These are phyloP conservation scores for Tachuris rubrigastra DNA, from an alignment of 2,113 vertebrate species.

Conservation along the genomic window DNA sequence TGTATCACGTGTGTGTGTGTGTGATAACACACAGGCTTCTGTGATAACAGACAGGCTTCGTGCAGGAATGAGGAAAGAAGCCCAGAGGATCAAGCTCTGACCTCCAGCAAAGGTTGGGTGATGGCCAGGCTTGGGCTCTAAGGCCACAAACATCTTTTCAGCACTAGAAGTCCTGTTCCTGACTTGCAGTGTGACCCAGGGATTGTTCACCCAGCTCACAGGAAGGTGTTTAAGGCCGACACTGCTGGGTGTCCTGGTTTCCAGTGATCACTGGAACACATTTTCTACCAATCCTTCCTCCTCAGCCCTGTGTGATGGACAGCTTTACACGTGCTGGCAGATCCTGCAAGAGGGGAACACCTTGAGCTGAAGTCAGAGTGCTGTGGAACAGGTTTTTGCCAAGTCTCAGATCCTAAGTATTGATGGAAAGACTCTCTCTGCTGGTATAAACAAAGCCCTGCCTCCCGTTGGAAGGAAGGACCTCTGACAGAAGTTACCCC, in stretches of 20 bases:
- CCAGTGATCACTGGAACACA: neutral
- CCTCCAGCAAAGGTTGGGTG: neutral
- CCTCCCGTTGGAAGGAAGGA: neutral
- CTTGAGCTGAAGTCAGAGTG: neutral
- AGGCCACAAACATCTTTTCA: neutral
- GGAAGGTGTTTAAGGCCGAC: neutral
- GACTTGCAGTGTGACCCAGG: neutral
- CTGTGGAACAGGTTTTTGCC: neutral
- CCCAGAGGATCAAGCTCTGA: neutral
- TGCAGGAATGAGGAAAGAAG: neutral
- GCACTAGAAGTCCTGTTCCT: neutral
- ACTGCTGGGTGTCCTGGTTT: neutral
- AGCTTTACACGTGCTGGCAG: neutral
- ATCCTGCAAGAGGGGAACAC: neutral
- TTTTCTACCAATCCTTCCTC: neutral
- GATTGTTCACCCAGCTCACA: neutral
- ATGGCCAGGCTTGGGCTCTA: neutral
- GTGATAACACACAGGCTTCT: no score
- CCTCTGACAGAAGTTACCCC: neutral
- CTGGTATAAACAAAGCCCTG: neutral
- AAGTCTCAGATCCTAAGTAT: neutral
- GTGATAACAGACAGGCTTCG: neutral
- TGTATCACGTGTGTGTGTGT: neutral
- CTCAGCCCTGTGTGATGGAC: neutral
- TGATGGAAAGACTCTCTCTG: neutral